Evolutionary conservation across 2,888 invertebrate species (phyloP), one percentile per base, ranked within the genome.

Genomic region (Parelbella ahira): DNA sequence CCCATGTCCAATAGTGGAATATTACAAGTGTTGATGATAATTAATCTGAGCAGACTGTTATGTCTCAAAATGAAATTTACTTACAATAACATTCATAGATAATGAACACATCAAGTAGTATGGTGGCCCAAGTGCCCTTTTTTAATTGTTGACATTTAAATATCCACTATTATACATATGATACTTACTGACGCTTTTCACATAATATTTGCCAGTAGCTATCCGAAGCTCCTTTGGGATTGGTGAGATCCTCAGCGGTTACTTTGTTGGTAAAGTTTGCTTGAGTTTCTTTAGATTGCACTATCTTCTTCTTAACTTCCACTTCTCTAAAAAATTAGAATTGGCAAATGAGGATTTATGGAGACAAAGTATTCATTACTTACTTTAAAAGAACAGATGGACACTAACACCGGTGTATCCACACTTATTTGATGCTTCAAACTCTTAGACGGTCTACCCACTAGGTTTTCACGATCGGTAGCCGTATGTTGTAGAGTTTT

Each of bases 141-240:
- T n/a, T n/a, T n/a, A n/a, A n/a, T n/a, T n/a, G n/a, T n/a, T n/a
- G n/a, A n/a, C n/a, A n/a, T n/a, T n/a, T n/a, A n/a, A n/a, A n/a
- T n/a, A n/a, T n/a, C n/a, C n/a, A n/a, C n/a, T 15, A 3, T 15
- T 15, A 15, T 3, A 15, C 3, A 15, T 15, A 4, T 15, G 15
- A 11, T 54, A 79, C 82, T 77, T 53, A 88, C 88, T 81, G 90
- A 45, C 94, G 89, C 58, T 92, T 92, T 65, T 93, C 94, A 11
- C 94, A 93, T 48, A 95, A 66, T 28, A 90, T 80, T 72, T 93
- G 87, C 93, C 94, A 95, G 66, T 95, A 95, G 48, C 90, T 90
- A 60, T 92, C 91, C 43, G 93, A 91, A 2, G 94, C 92, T 20
- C 88, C 89, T 42, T 89, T 89, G 43, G 91, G 90, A 24, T 91